Evolutionary conservation across 2,797 vertebrate species (phyloP).

Genomic region (Dendrocincla fuliginosa): DNA sequence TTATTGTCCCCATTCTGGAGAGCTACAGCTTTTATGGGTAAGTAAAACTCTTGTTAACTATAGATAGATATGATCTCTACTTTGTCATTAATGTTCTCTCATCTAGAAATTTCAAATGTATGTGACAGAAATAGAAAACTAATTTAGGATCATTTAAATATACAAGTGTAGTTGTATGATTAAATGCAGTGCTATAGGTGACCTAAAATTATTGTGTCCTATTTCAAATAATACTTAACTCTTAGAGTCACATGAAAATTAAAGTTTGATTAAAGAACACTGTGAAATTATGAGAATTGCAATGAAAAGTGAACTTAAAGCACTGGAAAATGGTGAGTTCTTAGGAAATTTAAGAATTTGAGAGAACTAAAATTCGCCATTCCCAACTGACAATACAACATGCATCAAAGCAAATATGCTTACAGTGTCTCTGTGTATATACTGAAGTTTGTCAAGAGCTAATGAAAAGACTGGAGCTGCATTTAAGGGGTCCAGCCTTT

Average conservation of each 20-base stretch:
- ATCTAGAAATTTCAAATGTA: background rate
- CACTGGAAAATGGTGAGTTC: background rate
- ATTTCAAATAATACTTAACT: background rate
- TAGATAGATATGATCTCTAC: slow-evolving; percentile 27
- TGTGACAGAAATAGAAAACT: background rate
- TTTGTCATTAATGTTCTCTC: background rate
- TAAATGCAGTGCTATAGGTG: background rate
- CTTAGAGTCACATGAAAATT: background rate
- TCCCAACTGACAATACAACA: background rate
- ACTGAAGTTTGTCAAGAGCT: background rate
- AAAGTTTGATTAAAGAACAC: background rate
- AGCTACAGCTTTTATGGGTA: slow-evolving; percentile 71
- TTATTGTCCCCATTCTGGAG: slow-evolving; percentile 40
- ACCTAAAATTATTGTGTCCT: background rate
- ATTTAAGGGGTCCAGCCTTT: background rate
- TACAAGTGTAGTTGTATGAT: background rate
- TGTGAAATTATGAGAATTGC: background rate
- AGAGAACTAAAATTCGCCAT: background rate
- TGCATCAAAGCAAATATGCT: background rate
- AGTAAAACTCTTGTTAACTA: slow-evolving; percentile 64
- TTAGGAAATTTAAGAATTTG: background rate
- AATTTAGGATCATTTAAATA: background rate
- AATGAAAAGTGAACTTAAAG: background rate
- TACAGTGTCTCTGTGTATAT: background rate
- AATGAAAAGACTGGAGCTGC: background rate